Evolutionary conservation across 2,888 invertebrate genomes (phyloP), one percentile per base, ranked within the genome.

Genomic region (Drosophila picticornis): DNA sequence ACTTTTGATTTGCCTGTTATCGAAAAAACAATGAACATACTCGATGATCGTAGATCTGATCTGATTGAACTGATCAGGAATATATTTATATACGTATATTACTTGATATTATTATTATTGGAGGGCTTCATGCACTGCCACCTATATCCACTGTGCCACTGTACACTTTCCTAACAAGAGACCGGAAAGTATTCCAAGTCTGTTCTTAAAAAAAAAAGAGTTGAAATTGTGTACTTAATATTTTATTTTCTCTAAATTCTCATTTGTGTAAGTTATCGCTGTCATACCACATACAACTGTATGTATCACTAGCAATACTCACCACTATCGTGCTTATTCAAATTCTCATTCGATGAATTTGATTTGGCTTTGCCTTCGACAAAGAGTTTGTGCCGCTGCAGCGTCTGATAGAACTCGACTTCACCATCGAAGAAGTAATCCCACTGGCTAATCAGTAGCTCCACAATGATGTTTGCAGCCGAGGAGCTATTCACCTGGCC

Each of bases 381-480:
- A 72, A 95, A 94, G 46, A 95, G 92, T 77, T 94, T 94, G 74
- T 95, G 95, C 81, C 94, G 94, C 78, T 94, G 94, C 84, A 95
- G 94, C 2, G 95, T 95, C 38, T 95, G 94, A 92, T 96, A 96
- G 90, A 96, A 96, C 83, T 96, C 96, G 50, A 96, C 93, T 71
- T 97, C 96, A 60, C 96, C 97, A 11, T 89, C 89, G 65, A 93
- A 93, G 72, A 93, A 93, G 92, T 97, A 98, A 91, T 98, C 96
- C 95, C 96, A 96, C 90, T 97, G 97, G 50, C 96, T 96, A 79
- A 98, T 96, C 80, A 98, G 94, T 80, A 96, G 94, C 90, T 98
- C 98, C n/a, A 98, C 96, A 79, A 97, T 96, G 91, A 96, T 96
- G 94, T 97, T 97, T 90, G 97, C 95, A 53, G 96, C 95, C 73